Evolutionary conservation across 1,140 invertebrate species (phyloP).

Genomic region (Bombus difficillimus): DNA sequence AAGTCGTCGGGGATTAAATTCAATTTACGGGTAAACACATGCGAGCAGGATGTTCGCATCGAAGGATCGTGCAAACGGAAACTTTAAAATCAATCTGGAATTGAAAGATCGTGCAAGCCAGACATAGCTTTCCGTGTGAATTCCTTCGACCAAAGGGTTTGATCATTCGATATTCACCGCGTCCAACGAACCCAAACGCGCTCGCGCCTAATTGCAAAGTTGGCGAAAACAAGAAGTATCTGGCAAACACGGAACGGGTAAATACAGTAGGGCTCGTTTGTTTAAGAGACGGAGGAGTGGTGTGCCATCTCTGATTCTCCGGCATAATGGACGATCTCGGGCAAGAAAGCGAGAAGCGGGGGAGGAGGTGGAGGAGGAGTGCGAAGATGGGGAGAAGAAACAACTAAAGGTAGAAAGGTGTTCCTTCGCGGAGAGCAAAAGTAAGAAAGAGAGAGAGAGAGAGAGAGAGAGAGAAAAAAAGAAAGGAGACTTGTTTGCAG

Average conservation of each 20-base stretch:
- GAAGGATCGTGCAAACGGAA: constrained; percentile 50
- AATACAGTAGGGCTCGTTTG: constrained; percentile 76
- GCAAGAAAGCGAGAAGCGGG: constrained; percentile 39
- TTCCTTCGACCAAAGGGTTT: constrained; percentile 41
- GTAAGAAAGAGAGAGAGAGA: too few species aligned
- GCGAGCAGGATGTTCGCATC: constrained; percentile 24
- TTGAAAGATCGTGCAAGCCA: constrained; percentile 45
- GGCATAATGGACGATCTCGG: constrained; percentile 51
- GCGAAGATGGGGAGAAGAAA: constrained; percentile 57
- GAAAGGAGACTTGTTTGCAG: constrained; percentile 76
- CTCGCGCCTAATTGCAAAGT: constrained; percentile 77
- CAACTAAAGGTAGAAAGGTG: constrained; percentile 55
- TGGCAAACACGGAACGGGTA: constrained; percentile 76
- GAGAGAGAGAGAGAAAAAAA: neutral
- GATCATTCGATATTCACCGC: constrained; percentile 62
- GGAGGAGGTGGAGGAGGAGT: neutral
- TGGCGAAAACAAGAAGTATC: constrained; percentile 78
- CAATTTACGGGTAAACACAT: constrained; percentile 55
- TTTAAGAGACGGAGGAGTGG: constrained; percentile 59
- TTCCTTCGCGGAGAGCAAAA: constrained; percentile 48
- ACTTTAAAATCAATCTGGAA: constrained; percentile 62
- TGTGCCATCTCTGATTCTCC: constrained; percentile 50
- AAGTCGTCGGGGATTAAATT: constrained; percentile 32
- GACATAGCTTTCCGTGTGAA: constrained; percentile 42
- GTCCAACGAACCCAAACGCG: constrained; percentile 52